These are phyloP conservation scores for Teinopalpus imperialis DNA, from an alignment of 2,888 invertebrate species.

Conservation along the genomic window DNA sequence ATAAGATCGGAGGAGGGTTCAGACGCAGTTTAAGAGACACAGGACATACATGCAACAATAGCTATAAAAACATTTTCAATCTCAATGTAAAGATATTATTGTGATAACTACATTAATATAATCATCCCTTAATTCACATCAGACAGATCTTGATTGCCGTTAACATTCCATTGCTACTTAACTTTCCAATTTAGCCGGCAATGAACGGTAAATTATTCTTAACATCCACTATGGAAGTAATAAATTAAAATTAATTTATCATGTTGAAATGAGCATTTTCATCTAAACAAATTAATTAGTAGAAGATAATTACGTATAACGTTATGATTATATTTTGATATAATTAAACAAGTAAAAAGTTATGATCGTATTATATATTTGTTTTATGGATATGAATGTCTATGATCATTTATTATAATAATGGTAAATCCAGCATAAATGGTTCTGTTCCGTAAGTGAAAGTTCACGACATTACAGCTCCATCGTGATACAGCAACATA, in stretches of 20 bases:
- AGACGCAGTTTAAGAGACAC: no score
- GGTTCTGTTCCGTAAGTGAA: no score
- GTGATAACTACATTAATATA: slow-evolving; percentile 1
- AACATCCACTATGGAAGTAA: slow-evolving; percentile 14
- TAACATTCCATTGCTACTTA: slow-evolving; percentile 15
- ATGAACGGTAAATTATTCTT: slow-evolving; percentile 12
- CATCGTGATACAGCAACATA: no score
- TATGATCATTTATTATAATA: no score
- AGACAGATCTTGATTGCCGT: slow-evolving; percentile 9
- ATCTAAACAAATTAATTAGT: slow-evolving; percentile 10
- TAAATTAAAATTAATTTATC: slow-evolving; percentile 17
- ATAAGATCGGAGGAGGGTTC: no score
- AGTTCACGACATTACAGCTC: no score
- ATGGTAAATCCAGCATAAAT: no score
- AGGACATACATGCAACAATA: no score
- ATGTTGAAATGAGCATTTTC: slow-evolving; percentile 12
- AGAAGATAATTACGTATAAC: not conserved
- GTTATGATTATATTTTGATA: slow-evolving; percentile 6
- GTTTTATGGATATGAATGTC: no score
- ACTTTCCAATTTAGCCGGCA: slow-evolving; percentile 14
- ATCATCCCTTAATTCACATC: slow-evolving; percentile 12
- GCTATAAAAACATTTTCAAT: no score
- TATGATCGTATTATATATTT: no score
- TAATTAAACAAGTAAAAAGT: not conserved
- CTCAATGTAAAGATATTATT: no score